These are phyloP conservation scores for Sinocyclocheilus rhinocerous DNA, from an alignment of 2,113 vertebrate genomes.

Conservation along the genomic window DNA sequence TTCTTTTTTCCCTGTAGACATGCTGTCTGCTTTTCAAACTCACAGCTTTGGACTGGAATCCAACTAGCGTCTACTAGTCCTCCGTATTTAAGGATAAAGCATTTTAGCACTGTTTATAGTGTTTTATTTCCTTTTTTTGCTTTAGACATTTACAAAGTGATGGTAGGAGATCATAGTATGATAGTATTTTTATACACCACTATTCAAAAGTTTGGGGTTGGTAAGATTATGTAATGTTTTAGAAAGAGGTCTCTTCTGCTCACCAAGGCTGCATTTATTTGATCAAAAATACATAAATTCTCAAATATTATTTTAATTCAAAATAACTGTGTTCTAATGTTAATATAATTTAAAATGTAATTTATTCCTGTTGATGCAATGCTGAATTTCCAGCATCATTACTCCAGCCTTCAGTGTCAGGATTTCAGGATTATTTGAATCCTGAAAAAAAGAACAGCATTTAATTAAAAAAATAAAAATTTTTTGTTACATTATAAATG, in stretches of 20 bases:
- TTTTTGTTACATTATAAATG: no score
- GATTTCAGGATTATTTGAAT: no score
- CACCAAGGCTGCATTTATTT: neutral
- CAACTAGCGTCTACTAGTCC: neutral
- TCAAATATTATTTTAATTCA: no score
- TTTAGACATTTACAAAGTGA: neutral
- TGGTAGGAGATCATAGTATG: neutral
- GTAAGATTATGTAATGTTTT: neutral
- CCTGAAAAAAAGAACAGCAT: no score
- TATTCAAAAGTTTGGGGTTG: neutral
- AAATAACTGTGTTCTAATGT: no score
- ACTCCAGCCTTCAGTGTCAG: no score
- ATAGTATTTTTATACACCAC: neutral
- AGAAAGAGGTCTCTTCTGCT: neutral
- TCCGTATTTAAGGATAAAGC: neutral
- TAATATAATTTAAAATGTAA: no score
- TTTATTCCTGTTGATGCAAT: no score
- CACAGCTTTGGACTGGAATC: neutral
- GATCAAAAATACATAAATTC: neutral
- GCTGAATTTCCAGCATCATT: no score
- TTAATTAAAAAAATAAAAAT: no score
- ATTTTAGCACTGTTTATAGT: neutral
- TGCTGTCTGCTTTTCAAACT: constrained; percentile 57
- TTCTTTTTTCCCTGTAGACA: constrained; percentile 51
- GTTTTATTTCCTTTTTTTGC: neutral